phyloP scores from a whole-genome alignment of 2,113 vertebrate genomes.

The Fregata magnificens region DNA sequence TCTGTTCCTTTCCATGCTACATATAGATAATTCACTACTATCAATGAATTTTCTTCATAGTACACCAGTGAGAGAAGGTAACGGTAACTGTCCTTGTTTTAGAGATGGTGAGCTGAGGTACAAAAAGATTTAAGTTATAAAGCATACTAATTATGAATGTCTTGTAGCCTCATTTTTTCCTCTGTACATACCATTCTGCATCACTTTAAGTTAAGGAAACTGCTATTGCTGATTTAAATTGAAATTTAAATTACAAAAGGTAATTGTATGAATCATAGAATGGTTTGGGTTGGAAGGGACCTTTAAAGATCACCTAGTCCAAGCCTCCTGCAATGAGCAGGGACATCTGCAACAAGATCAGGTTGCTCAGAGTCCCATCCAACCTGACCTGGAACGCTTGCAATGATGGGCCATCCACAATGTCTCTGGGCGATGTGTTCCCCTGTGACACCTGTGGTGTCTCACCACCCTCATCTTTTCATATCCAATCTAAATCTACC shows the following conservation, averaged over 20 bases:
- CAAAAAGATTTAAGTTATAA: not conserved
- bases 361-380: not conserved
- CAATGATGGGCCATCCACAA: too few relatives aligned
- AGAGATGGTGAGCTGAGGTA: not conserved
- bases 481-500: not conserved
- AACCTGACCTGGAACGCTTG: not conserved
- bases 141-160: not conserved
- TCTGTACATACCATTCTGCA: not conserved
- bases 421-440: too few relatives aligned
- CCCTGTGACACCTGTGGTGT: not conserved
- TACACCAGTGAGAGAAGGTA: not conserved
- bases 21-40: not conserved
- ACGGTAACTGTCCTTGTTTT: not conserved
- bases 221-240: not conserved
- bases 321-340: not conserved
- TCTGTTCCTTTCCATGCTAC: not conserved
- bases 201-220: not conserved
- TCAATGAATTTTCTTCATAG: not conserved
- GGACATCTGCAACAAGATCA: not conserved
- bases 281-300: not conserved
- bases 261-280: not conserved
- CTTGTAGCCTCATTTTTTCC: not conserved
- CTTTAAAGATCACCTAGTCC: not conserved
- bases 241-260: not conserved
- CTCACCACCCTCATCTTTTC: not conserved